Evolutionary conservation across 1,140 invertebrate genomes (phyloP).

Genomic region (Pteromalus puparum): DNA sequence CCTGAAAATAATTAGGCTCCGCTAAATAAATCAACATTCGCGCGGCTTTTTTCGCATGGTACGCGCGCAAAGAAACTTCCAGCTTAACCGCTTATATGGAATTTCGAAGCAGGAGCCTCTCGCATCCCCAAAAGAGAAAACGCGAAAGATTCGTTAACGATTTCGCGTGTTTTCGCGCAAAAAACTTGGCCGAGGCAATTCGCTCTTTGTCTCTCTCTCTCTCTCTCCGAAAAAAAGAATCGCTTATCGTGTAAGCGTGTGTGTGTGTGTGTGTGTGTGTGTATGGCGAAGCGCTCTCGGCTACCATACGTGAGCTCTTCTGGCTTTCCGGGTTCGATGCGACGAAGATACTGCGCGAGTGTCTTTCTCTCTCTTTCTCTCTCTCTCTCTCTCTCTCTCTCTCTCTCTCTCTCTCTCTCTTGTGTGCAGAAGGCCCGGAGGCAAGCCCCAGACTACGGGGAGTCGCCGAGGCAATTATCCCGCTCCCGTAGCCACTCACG

Average conservation of each 20-base stretch:
- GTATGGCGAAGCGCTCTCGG: background rate
- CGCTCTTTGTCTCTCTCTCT: conserved; percentile 12
- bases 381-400: conserved; percentile 33
- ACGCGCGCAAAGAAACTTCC: background rate
- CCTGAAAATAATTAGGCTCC: conserved; percentile 34
- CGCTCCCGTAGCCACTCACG: conserved; percentile 53
- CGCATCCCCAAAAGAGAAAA: conserved; percentile 51
- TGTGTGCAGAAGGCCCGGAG: conserved; percentile 39
- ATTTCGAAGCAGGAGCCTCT: conserved; percentile 5
- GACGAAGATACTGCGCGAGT: conserved; percentile 21
- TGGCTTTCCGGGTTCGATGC: conserved; percentile 55
- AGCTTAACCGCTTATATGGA: conserved; percentile 20
- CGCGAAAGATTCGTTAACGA: conserved; percentile 58
- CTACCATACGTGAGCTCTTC: background rate
- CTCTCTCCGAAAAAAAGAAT: conserved; percentile 46
- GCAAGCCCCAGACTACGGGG: conserved; percentile 54
- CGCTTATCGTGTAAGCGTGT: conserved; percentile 28
- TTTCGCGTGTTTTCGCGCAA: conserved; percentile 61
- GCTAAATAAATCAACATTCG: conserved; percentile 36
- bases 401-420: conserved; percentile 26
- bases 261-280: conserved; percentile 1
- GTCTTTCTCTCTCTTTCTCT: conserved; percentile 17
- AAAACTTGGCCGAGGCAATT: conserved; percentile 50
- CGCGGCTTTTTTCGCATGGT: background rate
- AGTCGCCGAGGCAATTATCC: conserved; percentile 63